A percentile compares a stretch with the other conserved stretches of the same genome.
These are phyloP conservation scores for Onychorhynchus coronatus DNA, from an alignment of 2,113 vertebrate species.

Conservation along the genomic window DNA sequence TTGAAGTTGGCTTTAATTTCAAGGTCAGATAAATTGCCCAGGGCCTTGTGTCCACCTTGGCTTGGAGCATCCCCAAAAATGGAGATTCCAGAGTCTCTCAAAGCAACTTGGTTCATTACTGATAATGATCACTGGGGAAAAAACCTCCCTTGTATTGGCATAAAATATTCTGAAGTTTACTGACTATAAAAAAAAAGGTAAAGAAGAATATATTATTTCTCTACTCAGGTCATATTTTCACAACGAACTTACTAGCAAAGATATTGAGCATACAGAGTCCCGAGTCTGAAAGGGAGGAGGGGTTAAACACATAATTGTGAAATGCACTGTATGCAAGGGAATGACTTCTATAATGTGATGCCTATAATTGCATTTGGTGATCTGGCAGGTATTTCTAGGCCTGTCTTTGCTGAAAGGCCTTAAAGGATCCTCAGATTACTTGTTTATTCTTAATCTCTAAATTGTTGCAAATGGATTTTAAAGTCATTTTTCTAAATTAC, in stretches of 20 bases:
- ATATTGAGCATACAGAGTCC: neutral
- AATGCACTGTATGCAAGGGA: neutral
- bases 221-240: neutral
- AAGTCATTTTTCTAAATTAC: neutral
- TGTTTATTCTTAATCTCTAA: neutral
- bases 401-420: neutral
- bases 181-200: neutral
- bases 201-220: neutral
- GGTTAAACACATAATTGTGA: neutral
- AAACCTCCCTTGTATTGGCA: neutral
- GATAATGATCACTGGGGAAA: neutral
- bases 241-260: neutral
- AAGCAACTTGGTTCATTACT: neutral
- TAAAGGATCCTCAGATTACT: neutral
- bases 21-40: neutral
- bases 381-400: neutral
- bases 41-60: neutral
- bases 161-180: neutral
- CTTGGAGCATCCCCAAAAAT: neutral
- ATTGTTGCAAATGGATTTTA: neutral
- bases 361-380: neutral
- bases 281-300: neutral
- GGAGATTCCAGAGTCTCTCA: neutral
- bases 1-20: neutral
- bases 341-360: neutral